phyloP scores from a whole-genome alignment of 1,140 invertebrate genomes.

The Zaprionus lachaisei region DNA sequence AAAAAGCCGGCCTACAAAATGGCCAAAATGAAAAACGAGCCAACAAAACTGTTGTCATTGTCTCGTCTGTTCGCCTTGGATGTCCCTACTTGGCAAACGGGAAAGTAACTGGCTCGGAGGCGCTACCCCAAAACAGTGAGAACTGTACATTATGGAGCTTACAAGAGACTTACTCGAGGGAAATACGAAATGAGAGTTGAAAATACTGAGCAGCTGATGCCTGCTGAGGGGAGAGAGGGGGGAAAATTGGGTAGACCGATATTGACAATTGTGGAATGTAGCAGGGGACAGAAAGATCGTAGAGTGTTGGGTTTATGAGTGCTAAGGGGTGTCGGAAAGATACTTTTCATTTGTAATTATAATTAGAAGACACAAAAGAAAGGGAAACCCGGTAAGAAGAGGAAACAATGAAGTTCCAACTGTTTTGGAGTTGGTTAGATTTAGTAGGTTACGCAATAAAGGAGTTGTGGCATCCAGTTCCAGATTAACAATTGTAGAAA shows the following conservation, averaged over 20 bases:
- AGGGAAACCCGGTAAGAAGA: background rate
- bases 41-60: conserved; percentile 27
- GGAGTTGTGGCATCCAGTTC: background rate
- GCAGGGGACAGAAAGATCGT: background rate
- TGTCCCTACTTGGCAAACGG: background rate
- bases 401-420: background rate
- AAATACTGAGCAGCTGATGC: conserved; percentile 8
- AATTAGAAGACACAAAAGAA: background rate
- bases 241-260: background rate
- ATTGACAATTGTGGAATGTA: conserved; percentile 1
- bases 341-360: background rate
- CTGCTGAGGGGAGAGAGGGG: background rate
- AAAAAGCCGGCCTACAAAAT: conserved; percentile 55
- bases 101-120: background rate
- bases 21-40: conserved; percentile 30
- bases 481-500: no score
- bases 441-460: background rate
- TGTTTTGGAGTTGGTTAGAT: background rate
- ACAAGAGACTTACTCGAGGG: conserved; percentile 15
- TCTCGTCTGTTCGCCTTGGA: conserved; percentile 14
- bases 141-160: conserved; percentile 12
- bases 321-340: background rate
- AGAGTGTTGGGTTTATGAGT: background rate
- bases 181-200: conserved; percentile 1
- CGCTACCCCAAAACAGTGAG: background rate